Evolutionary conservation across 1,140 invertebrate genomes (phyloP), one percentile per base, ranked within the genome.

Genomic region (Lordiphosa mommai): DNA sequence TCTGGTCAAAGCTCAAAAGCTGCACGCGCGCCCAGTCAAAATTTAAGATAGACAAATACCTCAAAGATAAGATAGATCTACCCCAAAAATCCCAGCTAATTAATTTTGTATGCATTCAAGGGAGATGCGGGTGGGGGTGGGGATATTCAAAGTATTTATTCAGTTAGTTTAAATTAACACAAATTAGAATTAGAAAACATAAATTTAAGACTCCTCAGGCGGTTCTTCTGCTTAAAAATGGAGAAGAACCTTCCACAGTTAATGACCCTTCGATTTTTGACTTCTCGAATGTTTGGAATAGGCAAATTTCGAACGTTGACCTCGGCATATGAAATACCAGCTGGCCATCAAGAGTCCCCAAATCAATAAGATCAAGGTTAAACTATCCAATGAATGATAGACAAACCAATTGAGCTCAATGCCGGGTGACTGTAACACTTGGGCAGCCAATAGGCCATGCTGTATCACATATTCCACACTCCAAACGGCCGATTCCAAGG

Each of bases 381-480:
- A 16, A 9, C 52, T 67, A 36, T 89, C 87, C 52, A 89, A 16
- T 0, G 87, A 89, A 38, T 89, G 68, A 40, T 88, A 89, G 10
- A 87, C 33, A 29, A 86, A 79, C 55, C 84, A 82, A 55, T 82
- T 88, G 7, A 92, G 57, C 16, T 90, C 86, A 1, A 85, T 71
- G 12, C 89, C 89, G 1, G 88, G 71, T 2, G 90, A 87, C 37
- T 88, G 88, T 5, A 92, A 80, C 4, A 90, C 86, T 27, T 89
- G 70, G 36, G 90, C 90, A 2, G 89, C 89, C 53, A 91, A 38
- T 2, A 48, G 8, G 1, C 91, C 91, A 14, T 89, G 86, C 29
- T 89, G 80, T 8, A 91, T 87, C 52, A 94, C 90, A 65, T 94
- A 92, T 73, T 95, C 94, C 3, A 92, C 89, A 91, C 93, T 94